phyloP scores from a whole-genome alignment of 1,140 invertebrate species.

The Anadara kagoshimensis region DNA sequence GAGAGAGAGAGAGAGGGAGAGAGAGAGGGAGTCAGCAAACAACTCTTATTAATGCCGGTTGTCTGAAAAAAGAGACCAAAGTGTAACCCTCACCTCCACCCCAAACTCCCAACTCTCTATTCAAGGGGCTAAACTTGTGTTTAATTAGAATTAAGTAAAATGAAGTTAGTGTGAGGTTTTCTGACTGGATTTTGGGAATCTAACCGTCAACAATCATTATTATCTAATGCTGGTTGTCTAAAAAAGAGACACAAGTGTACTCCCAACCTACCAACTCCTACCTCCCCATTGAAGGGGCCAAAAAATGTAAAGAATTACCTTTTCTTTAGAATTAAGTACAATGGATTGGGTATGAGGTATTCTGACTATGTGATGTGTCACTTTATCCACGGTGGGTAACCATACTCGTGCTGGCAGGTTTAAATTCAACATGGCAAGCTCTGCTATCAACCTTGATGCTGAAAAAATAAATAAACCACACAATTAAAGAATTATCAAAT shows the following conservation, averaged over 20 bases:
- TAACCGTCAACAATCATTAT: too few relatives aligned
- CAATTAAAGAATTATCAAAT: not conserved
- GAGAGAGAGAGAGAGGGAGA: too few relatives aligned
- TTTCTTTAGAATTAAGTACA: constrained; percentile 99
- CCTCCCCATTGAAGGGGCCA: too few relatives aligned
- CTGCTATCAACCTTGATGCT: constrained; percentile 86
- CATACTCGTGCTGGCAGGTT: constrained; percentile 98
- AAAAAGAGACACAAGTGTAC: too few relatives aligned
- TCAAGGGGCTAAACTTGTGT: not conserved
- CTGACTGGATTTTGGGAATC: too few relatives aligned
- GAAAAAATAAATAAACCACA: constrained; percentile 78
- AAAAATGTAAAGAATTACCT: constrained; percentile 72
- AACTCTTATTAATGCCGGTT: not conserved
- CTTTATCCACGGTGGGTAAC: constrained; percentile 86
- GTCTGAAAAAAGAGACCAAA: not conserved
- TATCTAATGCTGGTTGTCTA: too few relatives aligned
- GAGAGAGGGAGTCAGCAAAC: too few relatives aligned
- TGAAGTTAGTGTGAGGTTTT: too few relatives aligned
- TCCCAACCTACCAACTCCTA: too few relatives aligned
- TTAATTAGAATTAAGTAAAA: too few relatives aligned
- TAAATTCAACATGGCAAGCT: constrained; percentile 93
- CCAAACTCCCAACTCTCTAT: not conserved
- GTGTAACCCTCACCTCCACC: not conserved
- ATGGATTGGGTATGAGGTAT: constrained; percentile 96
- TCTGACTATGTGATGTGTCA: constrained; percentile 84